Conservation (phyloP, 2,797 vertebrate genomes). For the Sciurus carolinensis region DNA sequence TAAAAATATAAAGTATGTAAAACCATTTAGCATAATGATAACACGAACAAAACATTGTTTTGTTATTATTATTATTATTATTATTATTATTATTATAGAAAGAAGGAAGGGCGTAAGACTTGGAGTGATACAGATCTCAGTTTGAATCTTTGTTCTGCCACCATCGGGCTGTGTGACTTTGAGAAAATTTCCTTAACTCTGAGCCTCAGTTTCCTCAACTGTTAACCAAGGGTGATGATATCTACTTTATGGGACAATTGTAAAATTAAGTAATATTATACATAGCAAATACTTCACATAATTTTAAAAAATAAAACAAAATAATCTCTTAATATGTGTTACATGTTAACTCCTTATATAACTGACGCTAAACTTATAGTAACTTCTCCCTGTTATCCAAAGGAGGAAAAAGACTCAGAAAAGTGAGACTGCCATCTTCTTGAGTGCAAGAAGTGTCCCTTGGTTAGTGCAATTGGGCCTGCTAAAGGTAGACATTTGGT, state of each 20-base stretch:
- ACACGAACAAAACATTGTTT: not conserved
- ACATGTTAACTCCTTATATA: not conserved
- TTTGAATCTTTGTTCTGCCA: not conserved
- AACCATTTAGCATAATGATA: not conserved
- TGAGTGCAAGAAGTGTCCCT: not conserved
- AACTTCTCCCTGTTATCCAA: not conserved
- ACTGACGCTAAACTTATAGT: not conserved
- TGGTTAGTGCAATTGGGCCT: not conserved
- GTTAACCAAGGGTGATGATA: not conserved
- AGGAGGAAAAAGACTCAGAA: not conserved
- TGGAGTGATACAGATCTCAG: not conserved
- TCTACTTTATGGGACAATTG: not conserved
- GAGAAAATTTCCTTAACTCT: not conserved
- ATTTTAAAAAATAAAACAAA: not conserved
- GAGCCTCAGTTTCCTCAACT: not conserved
- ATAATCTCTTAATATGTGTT: not conserved
- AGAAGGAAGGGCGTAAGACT: not conserved
- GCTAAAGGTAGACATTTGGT: not conserved
- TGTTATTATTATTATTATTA: not conserved
- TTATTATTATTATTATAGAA: not conserved
- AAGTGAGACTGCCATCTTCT: not conserved
- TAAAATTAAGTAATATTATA: not conserved
- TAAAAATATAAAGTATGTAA: not conserved
- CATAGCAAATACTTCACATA: not conserved
- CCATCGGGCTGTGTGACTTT: not conserved